Conservation (phyloP, 2,888 invertebrate species). For the Orchesella flavescens region DNA sequence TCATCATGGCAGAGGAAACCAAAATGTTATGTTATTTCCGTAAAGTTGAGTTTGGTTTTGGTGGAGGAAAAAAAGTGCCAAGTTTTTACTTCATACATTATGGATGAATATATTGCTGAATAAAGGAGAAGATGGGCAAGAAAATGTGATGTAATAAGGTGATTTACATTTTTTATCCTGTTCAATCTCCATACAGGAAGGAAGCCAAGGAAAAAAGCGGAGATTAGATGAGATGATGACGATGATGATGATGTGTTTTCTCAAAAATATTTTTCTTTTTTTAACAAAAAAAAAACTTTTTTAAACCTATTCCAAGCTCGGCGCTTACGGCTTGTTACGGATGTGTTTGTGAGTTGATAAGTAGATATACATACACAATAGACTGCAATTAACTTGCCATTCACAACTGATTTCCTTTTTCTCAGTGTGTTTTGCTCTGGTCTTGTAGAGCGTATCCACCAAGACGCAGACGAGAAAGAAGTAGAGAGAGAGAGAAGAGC, state of each 20-base stretch:
- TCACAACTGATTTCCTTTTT: constrained; percentile 61
- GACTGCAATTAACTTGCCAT: constrained; percentile 72
- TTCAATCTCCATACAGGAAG: constrained; percentile 11
- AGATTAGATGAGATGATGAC: constrained; percentile 58
- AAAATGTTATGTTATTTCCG: neutral
- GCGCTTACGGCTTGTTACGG: neutral
- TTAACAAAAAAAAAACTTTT: constrained; percentile 27
- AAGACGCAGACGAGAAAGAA: no score
- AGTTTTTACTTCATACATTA: constrained; percentile 42
- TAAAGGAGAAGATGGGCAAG: neutral
- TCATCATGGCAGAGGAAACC: no score
- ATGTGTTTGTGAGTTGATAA: neutral
- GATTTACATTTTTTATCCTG: constrained; percentile 49
- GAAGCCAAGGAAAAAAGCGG: constrained; percentile 46
- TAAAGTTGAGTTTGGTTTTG: neutral
- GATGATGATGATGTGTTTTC: constrained; percentile 49
- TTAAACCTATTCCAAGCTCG: constrained; percentile 69
- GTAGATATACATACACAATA: constrained; percentile 64
- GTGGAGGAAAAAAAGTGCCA: constrained; percentile 1
- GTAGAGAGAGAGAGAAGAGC: no score
- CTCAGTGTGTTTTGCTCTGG: neutral
- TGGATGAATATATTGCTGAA: constrained; percentile 32
- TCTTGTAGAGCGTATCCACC: no score
- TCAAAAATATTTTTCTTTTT: constrained; percentile 66
- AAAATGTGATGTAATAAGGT: neutral